These are phyloP conservation scores for Embidobia sp. DNA, from an alignment of 2,888 invertebrate species.

Conservation along the genomic window DNA sequence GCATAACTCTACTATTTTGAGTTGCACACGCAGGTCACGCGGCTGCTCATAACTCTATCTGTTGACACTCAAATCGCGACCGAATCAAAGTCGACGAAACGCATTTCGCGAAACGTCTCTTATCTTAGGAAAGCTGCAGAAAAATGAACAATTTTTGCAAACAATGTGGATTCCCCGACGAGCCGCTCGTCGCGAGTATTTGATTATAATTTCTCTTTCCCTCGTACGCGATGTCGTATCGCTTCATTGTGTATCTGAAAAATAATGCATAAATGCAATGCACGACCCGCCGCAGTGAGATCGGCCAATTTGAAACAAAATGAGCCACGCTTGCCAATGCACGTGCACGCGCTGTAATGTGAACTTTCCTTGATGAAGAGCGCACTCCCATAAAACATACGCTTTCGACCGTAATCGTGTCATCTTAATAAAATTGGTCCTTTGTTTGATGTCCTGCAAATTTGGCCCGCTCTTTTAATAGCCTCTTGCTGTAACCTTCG, in stretches of 20 bases:
- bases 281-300: conserved; percentile 7
- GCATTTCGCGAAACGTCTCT: too few species aligned
- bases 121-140: too few species aligned
- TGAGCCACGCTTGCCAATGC: background rate
- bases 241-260: conserved; percentile 16
- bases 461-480: background rate
- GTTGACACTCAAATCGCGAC: too few species aligned
- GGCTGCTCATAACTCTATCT: background rate
- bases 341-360: too few species aligned
- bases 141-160: too few species aligned
- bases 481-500: too few species aligned
- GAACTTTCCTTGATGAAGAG: conserved; percentile 22
- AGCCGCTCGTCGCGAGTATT: background rate
- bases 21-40: too few species aligned
- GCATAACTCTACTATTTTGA: conserved; percentile 32
- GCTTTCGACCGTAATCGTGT: background rate
- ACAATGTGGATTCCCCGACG: background rate
- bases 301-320: conserved; percentile 6
- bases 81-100: too few species aligned
- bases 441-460: conserved; percentile 6
- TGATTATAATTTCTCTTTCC: conserved; percentile 8
- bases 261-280: conserved; percentile 21
- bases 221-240: background rate
- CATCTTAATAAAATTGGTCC: conserved; percentile 7
- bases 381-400: background rate